Base-by-base conservation (phyloP, 2,113 vertebrate species). In the Tachuris rubrigastra region DNA sequence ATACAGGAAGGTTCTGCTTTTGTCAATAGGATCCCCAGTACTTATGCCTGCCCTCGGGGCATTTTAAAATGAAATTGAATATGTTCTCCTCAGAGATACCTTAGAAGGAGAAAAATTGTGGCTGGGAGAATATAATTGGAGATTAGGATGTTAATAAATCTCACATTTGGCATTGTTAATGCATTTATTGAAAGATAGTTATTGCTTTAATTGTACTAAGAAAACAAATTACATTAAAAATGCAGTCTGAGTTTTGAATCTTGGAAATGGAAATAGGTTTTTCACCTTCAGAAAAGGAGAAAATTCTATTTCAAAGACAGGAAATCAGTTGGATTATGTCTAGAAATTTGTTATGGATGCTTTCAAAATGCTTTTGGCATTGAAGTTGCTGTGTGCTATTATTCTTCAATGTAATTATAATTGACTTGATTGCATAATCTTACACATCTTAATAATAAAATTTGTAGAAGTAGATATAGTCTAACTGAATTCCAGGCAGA, bases 241-340 rank as follows among this genome's bases (percentile, higher is more conserved):
- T 83, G 31, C 52, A 62, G 14, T 75, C 33, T 55, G 60, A 66
- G 41, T 95, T 95, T 94, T 60, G 42, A 89, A 78, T 50, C 24
- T 69, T 69, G 65, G 79, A 91, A 90, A 86, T 87, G 44, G 72
- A 86, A 96, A 90, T 82, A 87, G 31, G 39, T 65, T 96, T 90
- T 94, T 93, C 72, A 94, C 93, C 66, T 96, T 93, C 79, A 93
- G 82, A 85, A 93, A 88, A 89, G 16, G 78, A 86, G 73, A 96
- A 96, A 96, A 96, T 95, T 83, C 69, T 73, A 21, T 96, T 96
- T 97, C 86, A 95, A 93, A 96, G 94, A 90, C 74, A 97, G 93
- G 58, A 95, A 92, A 95, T 96, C 69, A 80, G 67, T 92, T 95
- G 93, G 83, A 96, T 97, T 97, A 96, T 27, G 24, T 88, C 58